Conservation (phyloP, 2,797 vertebrate species). For the Oreochromis grahami region DNA sequence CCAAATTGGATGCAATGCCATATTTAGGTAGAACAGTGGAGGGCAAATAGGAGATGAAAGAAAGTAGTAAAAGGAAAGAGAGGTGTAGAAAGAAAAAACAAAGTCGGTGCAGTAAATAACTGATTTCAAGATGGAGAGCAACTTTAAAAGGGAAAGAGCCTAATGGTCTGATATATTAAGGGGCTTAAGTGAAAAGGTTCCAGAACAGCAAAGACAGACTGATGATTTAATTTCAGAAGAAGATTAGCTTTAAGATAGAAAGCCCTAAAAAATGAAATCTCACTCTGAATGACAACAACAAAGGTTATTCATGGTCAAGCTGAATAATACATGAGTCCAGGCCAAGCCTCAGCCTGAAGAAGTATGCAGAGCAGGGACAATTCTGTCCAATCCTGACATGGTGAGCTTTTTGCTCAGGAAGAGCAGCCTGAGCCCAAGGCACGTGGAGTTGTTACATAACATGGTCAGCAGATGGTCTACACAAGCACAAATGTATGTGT, state of each 20-base stretch:
- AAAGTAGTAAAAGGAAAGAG: not conserved
- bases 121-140: not conserved
- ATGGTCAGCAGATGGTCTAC: conserved; percentile 72
- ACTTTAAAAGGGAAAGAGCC: not conserved
- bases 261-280: not conserved
- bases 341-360: not conserved
- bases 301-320: conserved; percentile 43
- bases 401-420: conserved; percentile 49
- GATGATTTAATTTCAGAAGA: not conserved
- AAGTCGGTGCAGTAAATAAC: not conserved
- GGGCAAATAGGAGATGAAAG: not conserved
- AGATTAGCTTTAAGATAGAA: conserved; percentile 8
- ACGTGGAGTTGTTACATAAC: conserved; percentile 72
- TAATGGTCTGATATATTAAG: not conserved
- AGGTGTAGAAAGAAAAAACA: not conserved
- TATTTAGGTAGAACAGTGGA: conserved; percentile 3
- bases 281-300: not conserved
- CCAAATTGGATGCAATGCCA: conserved; percentile 2
- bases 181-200: not conserved
- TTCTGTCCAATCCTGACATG: conserved; percentile 37
- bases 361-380: not conserved
- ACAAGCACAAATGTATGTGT: conserved; percentile 53
- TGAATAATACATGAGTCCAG: conserved; percentile 52
- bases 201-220: not conserved
- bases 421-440: conserved; percentile 63